Conservation (phyloP, 2,797 vertebrate genomes). For the Coreius guichenoti region DNA sequence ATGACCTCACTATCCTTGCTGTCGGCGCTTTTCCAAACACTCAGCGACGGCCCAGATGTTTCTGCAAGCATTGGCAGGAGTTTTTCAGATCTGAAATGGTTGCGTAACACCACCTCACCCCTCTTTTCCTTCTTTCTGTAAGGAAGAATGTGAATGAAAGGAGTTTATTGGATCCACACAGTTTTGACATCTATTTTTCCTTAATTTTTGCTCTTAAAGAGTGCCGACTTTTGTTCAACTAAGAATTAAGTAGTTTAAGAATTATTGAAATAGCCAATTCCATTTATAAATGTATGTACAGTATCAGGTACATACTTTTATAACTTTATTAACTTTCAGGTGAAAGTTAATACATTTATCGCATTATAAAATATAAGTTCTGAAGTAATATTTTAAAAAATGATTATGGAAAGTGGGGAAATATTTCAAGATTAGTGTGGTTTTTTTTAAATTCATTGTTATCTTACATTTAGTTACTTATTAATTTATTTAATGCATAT, state of each 20-base stretch:
- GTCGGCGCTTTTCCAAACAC: not conserved
- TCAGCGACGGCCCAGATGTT: not conserved
- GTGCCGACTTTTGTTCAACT: not conserved
- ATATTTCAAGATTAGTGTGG: not conserved
- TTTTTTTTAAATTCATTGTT: not conserved
- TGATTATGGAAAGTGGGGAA: not conserved
- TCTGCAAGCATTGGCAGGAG: conserved; percentile 28
- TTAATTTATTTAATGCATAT: not conserved
- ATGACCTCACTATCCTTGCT: conserved; percentile 12
- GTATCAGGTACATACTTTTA: not conserved
- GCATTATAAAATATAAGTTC: not conserved
- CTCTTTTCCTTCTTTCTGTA: not conserved
- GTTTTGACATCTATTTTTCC: not conserved
- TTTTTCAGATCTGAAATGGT: conserved; percentile 35
- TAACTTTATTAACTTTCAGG: not conserved
- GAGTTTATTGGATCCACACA: not conserved
- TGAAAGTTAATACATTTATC: not conserved
- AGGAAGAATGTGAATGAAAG: not conserved
- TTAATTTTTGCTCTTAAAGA: not conserved
- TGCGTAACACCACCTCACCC: conserved; percentile 27
- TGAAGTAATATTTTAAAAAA: not conserved
- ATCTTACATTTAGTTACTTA: not conserved
- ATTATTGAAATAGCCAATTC: not conserved
- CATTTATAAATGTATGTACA: not conserved
- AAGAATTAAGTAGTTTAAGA: not conserved